Evolutionary conservation across 1,140 invertebrate genomes (phyloP).

Genomic region (Harlomillsia oculata): DNA sequence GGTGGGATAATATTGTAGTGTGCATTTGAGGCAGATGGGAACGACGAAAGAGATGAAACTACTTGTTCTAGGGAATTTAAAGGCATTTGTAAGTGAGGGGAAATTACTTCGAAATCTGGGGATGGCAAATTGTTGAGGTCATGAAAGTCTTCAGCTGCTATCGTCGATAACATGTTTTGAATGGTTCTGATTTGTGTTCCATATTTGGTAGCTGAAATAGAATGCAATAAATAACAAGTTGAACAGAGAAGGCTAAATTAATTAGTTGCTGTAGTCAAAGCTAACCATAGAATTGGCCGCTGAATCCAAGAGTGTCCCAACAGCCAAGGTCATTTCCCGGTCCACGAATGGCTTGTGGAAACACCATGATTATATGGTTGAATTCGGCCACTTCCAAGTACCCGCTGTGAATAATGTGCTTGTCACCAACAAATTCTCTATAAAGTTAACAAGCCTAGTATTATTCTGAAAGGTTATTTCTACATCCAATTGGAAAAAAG

Average conservation of each 20-base stretch:
- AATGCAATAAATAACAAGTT: not conserved
- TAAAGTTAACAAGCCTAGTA: not conserved
- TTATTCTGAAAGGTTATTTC: not conserved
- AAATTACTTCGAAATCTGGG: too few relatives aligned
- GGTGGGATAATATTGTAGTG: too few relatives aligned
- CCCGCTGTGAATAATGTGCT: constrained; percentile 21
- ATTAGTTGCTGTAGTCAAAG: not conserved
- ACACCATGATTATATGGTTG: constrained; percentile 28
- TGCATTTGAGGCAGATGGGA: too few relatives aligned
- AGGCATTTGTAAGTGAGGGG: too few relatives aligned
- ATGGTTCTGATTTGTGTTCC: constrained; percentile 21
- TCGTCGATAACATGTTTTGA: constrained; percentile 14
- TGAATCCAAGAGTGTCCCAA: constrained; percentile 27
- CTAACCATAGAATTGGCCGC: constrained; percentile 20
- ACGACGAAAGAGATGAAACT: too few relatives aligned
- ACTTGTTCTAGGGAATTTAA: too few relatives aligned
- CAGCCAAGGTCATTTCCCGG: constrained; percentile 22
- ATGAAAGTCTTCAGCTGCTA: constrained; percentile 11
- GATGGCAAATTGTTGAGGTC: too few relatives aligned
- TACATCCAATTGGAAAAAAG: not conserved
- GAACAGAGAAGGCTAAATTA: not conserved
- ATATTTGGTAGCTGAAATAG: constrained; percentile 19
- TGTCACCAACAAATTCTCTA: constrained; percentile 19
- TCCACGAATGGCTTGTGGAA: constrained; percentile 19
- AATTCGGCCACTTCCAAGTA: constrained; percentile 26